Conservation (phyloP, 2,888 invertebrate species). For the Drosophila cyrtoloma region DNA sequence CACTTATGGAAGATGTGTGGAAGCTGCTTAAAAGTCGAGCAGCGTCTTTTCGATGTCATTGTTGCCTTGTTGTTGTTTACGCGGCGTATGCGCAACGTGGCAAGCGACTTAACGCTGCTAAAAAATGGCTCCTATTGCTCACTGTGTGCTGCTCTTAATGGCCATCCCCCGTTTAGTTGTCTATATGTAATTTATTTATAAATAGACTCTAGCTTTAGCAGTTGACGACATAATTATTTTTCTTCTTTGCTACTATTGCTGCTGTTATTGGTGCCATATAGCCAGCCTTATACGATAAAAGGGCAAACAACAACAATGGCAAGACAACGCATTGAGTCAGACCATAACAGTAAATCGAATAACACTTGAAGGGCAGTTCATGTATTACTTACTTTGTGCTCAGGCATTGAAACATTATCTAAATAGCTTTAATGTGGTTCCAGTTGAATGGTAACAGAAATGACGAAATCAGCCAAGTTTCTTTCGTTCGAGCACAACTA, state of each 20-base stretch:
- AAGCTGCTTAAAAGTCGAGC: conserved; percentile 73
- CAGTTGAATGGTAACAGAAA: conserved; percentile 3
- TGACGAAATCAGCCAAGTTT: conserved; percentile 1
- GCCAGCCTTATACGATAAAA: conserved; percentile 52
- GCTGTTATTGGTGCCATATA: conserved; percentile 32
- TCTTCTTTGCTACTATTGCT: conserved; percentile 2
- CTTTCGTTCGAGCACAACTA: not conserved
- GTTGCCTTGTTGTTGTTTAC: conserved; percentile 48
- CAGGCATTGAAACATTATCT: conserved; percentile 22
- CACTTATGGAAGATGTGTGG: conserved; percentile 54
- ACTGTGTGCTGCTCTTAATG: conserved; percentile 51
- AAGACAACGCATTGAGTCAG: conserved; percentile 16
- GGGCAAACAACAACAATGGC: conserved; percentile 26
- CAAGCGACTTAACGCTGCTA: conserved; percentile 45
- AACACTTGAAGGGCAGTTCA: conserved; percentile 51
- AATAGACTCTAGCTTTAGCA: conserved; percentile 43
- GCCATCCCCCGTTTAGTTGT: conserved; percentile 60
- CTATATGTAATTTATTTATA: conserved; percentile 73
- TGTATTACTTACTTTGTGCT: conserved; percentile 24
- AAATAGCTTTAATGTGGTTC: conserved; percentile 28
- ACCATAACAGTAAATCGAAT: conserved; percentile 71
- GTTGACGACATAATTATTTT: conserved; percentile 48
- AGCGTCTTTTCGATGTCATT: conserved; percentile 35
- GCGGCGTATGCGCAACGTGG: conserved; percentile 64
- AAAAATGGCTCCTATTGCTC: conserved; percentile 35